Evolutionary conservation across 2,888 invertebrate species (phyloP).

Genomic region (Torymus auratus): DNA sequence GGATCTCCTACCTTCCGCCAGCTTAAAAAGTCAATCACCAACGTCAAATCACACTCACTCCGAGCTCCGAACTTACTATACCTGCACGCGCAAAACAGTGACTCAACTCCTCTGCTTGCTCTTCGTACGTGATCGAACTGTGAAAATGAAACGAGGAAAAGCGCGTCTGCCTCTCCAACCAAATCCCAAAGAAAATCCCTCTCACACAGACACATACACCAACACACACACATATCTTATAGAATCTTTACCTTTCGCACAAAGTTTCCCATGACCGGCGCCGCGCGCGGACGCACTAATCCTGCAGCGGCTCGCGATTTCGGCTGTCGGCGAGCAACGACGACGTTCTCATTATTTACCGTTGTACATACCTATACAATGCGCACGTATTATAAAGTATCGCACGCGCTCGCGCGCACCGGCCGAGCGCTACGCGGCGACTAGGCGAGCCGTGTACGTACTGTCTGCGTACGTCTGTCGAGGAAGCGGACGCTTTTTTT

Average conservation of each 20-base stretch:
- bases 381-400: background rate
- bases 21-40: too few species aligned
- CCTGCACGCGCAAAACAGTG: background rate
- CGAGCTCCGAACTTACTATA: too few species aligned
- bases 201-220: too few species aligned
- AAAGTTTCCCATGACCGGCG: slow-evolving; percentile 43
- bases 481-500: too few species aligned
- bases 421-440: too few species aligned
- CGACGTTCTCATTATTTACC: slow-evolving; percentile 45
- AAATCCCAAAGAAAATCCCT: background rate
- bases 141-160: too few species aligned
- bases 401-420: background rate
- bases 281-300: background rate
- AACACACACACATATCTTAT: too few species aligned
- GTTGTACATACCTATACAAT: background rate
- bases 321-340: slow-evolving; percentile 11
- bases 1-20: too few species aligned
- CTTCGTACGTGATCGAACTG: background rate
- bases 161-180: background rate
- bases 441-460: background rate
- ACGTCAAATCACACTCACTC: too few species aligned
- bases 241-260: slow-evolving; percentile 41
- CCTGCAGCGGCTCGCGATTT: background rate
- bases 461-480: too few species aligned
- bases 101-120: background rate